These are phyloP conservation scores for Syngnathoides biaculeatus DNA, from an alignment of 2,113 vertebrate genomes.

Conservation along the genomic window DNA sequence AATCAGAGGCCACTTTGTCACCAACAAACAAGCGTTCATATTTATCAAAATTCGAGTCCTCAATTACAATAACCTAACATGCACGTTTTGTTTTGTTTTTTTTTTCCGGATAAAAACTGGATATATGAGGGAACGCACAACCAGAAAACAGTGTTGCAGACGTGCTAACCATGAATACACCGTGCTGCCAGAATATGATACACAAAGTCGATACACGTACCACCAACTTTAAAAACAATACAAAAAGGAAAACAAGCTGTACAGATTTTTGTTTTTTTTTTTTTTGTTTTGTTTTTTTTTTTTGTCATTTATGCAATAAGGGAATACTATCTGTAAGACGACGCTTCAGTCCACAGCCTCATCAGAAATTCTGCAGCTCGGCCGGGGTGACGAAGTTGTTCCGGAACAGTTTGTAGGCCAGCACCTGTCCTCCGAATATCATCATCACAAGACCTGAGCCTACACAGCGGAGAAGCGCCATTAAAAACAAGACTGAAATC, in stretches of 20 bases:
- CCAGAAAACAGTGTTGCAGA: too few species aligned
- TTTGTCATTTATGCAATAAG: conserved; percentile 24
- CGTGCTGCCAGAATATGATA: too few species aligned
- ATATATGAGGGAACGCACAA: too few species aligned
- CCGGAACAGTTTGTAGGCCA: conserved; percentile 84
- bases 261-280: conserved; percentile 25
- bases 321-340: neutral
- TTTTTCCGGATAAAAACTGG: too few species aligned
- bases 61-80: too few species aligned
- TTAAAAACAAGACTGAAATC: neutral
- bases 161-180: too few species aligned
- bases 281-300: neutral
- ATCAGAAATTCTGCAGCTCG: conserved; percentile 83
- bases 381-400: conserved; percentile 83
- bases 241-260: conserved; percentile 51
- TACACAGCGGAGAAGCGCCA: conserved; percentile 45
- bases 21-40: too few species aligned
- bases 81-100: too few species aligned
- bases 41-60: too few species aligned
- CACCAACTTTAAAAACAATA: conserved; percentile 40
- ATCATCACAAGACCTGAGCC: conserved; percentile 83
- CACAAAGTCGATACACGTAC: neutral
- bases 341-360: conserved; percentile 9
- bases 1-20: too few species aligned
- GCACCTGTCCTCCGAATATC: conserved; percentile 83